phyloP scores from a whole-genome alignment of 1,140 invertebrate species.

The Phymorhynchus buccinoides region DNA sequence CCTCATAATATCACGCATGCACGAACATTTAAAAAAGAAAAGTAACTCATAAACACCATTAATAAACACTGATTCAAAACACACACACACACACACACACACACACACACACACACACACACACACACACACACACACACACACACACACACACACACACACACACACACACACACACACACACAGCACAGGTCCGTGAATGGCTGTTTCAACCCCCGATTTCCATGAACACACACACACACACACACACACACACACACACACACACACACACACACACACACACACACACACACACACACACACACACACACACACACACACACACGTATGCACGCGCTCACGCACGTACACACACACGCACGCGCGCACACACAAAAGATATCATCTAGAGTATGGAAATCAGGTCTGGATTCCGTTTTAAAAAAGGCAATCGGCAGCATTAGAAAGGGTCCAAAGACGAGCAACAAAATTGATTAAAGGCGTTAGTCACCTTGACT shows the following conservation, averaged over 20 bases:
- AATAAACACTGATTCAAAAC: too few relatives aligned
- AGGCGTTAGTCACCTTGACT: too few relatives aligned
- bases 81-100: slow-evolving; percentile 2
- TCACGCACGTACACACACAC: background rate
- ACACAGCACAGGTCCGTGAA: too few relatives aligned
- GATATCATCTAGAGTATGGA: too few relatives aligned
- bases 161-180: background rate
- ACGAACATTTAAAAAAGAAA: background rate
- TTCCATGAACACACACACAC: background rate
- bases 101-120: slow-evolving; percentile 12
- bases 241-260: slow-evolving; percentile 17
- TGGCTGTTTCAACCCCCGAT: too few relatives aligned
- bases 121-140: slow-evolving; percentile 14
- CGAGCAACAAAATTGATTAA: too few relatives aligned
- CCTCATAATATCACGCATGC: background rate
- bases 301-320: slow-evolving; percentile 23
- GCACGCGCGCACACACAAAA: background rate
- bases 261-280: background rate
- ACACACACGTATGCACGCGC: background rate
- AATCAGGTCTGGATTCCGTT: too few relatives aligned
- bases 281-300: slow-evolving; percentile 5
- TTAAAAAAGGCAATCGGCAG: too few relatives aligned
- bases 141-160: too few relatives aligned
- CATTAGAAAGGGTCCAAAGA: too few relatives aligned
- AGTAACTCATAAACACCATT: background rate